Conservation (phyloP, 1,140 invertebrate genomes). For the Medauroidea extradentata region DNA sequence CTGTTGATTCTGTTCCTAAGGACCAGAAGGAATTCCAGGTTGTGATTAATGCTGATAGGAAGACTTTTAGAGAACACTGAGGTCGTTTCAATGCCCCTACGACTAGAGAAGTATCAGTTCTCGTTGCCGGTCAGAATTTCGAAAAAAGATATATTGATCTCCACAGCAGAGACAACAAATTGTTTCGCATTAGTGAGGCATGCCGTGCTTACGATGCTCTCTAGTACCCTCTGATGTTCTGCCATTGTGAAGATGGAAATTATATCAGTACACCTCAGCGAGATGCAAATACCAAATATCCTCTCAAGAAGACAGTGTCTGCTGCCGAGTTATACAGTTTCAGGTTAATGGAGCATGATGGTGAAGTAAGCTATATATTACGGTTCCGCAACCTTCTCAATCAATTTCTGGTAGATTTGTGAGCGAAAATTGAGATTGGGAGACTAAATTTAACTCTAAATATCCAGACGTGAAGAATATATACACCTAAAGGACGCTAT, state of each 20-base stretch:
- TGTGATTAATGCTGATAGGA: no score
- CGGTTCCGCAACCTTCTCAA: constrained; percentile 29
- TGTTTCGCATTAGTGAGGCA: constrained; percentile 33
- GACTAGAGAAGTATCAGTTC: constrained; percentile 21
- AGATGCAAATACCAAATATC: no score
- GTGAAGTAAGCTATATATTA: constrained; percentile 27
- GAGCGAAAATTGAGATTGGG: constrained; percentile 38
- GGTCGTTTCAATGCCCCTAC: constrained; percentile 20
- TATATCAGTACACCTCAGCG: neutral
- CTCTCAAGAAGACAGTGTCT: constrained; percentile 28
- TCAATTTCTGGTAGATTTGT: constrained; percentile 40
- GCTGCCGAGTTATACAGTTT: constrained; percentile 31
- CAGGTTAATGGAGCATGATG: constrained; percentile 29
- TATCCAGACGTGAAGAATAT: constrained; percentile 35
- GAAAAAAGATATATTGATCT: neutral
- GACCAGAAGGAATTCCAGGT: neutral
- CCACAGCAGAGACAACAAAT: neutral
- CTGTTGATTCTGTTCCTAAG: constrained; percentile 22
- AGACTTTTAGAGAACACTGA: constrained; percentile 5
- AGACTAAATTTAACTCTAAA: constrained; percentile 33
- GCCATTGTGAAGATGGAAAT: no score
- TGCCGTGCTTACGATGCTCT: constrained; percentile 25
- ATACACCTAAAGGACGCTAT: constrained; percentile 28
- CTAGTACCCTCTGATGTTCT: no score
- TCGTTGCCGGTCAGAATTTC: constrained; percentile 19